Base-by-base conservation (phyloP, 2,113 vertebrate genomes). In the Seriola aureovittata region DNA sequence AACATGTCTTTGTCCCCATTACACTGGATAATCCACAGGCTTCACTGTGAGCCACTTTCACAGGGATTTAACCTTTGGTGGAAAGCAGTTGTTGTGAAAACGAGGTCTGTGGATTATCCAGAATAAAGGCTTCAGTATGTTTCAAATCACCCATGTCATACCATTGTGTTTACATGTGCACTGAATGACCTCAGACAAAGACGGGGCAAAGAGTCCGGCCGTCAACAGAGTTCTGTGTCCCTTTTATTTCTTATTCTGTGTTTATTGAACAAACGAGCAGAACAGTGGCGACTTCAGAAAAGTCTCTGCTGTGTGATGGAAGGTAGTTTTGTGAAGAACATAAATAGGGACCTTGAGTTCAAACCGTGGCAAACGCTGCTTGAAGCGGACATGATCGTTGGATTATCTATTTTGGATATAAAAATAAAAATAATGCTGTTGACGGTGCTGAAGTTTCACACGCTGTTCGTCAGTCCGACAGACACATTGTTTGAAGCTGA, bases 21-120 rank as follows among this genome's bases (percentile, higher is more conserved):
- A 17, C n/a, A 38, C 58, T 46, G 9, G 62, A 63, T 74, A 70
- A 79, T 78, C 63, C 19, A n/a, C 19, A 55, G 29, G 10, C n/a
- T 29, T 25, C 13, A 58, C 55, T 57, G n/a, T 57, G n/a, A 57
- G 54, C 54, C 5, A 58, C 55, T 58, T 14, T 14, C 5, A 58
- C 13, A 2, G 12, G 4, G 55, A 58, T 29, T 29, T 58, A 58
- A 58, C 55, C 55, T 58, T 29, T 58, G 55, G 23, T 25, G 13
- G 23, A 25, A 29, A 29, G 23, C 55, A 14, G 55, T 5, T 58
- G 25, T 58, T 58, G 25, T 58, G 23, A 58, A 58, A 58, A 16
- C 12, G 55, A 29, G 25, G 4, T 29, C 12, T 58, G 55, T 14
- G 23, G 23, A 58, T 58, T 58, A 58, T 58, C n/a, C n/a, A 55